Percentiles rank a stretch among this genome's conserved stretches.
These are phyloP conservation scores for Paracanthobrama guichenoti DNA, from an alignment of 2,113 vertebrate species.

Conservation along the genomic window DNA sequence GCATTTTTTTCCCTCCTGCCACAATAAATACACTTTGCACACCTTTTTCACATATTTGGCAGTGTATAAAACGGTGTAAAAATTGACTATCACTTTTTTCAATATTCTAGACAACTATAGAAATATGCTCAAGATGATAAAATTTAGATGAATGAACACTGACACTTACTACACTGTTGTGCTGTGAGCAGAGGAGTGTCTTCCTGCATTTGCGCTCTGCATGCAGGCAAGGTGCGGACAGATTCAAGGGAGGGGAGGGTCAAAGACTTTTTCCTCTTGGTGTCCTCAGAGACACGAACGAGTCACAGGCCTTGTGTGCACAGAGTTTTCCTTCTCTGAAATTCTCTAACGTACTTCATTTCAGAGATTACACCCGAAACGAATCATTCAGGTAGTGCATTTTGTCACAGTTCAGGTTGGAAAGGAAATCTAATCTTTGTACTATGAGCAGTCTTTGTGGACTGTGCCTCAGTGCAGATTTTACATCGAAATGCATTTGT, in stretches of 20 bases:
- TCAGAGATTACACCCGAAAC: constrained; percentile 4
- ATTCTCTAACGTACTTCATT: background rate
- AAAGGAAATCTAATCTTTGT: constrained; percentile 31
- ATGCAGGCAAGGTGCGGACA: constrained; percentile 31
- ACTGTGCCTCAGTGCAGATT: background rate
- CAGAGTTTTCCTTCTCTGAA: constrained; percentile 26
- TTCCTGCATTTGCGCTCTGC: constrained; percentile 42
- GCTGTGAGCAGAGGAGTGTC: constrained; percentile 33
- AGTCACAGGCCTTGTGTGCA: background rate
- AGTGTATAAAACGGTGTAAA: constrained; percentile 58
- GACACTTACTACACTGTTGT: constrained; percentile 44
- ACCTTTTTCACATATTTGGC: constrained; percentile 43
- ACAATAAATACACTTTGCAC: constrained; percentile 19
- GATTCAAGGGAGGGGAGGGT: background rate
- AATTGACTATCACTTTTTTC: constrained; percentile 38
- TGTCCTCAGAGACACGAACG: background rate
- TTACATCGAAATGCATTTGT: constrained; percentile 8
- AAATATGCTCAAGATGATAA: constrained; percentile 41
- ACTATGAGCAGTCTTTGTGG: constrained; percentile 29
- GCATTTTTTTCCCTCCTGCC: background rate
- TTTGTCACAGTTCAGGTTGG: constrained; percentile 41
- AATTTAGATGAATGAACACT: constrained; percentile 26
- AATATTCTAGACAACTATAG: constrained; percentile 49
- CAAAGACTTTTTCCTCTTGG: background rate
- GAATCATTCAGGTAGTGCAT: constrained; percentile 33